Conservation (phyloP, 1,140 invertebrate species). For the Drosophila orena region DNA sequence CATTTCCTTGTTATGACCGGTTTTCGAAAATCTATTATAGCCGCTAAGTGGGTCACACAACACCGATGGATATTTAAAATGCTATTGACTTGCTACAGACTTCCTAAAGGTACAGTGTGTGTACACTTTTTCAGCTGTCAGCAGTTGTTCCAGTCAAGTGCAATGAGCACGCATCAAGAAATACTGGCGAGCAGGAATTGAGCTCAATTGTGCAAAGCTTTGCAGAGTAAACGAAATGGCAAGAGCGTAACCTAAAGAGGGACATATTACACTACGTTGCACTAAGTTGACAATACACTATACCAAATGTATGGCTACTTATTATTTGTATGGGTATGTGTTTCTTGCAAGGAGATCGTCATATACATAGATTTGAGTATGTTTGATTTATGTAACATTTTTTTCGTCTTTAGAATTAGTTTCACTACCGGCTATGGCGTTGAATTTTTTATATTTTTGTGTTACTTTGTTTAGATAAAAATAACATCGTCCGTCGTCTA, state of each 20-base stretch:
- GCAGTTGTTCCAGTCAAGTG: slow-evolving; percentile 72
- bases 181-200: slow-evolving; percentile 50
- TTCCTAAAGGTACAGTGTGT: slow-evolving; percentile 5
- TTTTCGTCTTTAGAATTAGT: too few species aligned
- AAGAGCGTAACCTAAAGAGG: background rate
- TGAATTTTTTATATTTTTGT: too few species aligned
- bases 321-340: too few species aligned
- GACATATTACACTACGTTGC: slow-evolving; percentile 5
- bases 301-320: slow-evolving; percentile 13
- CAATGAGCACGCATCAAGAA: slow-evolving; percentile 28
- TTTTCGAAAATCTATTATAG: slow-evolving; percentile 54
- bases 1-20: slow-evolving; percentile 75
- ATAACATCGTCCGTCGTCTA: too few species aligned
- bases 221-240: background rate
- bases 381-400: too few species aligned
- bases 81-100: slow-evolving; percentile 9
- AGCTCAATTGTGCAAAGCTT: slow-evolving; percentile 67
- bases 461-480: too few species aligned
- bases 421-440: too few species aligned
- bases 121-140: slow-evolving; percentile 9
- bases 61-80: slow-evolving; percentile 25
- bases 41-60: slow-evolving; percentile 63
- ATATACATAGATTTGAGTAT: too few species aligned
- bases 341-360: too few species aligned
- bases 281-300: slow-evolving; percentile 10